Conservation (phyloP, 2,888 invertebrate genomes). For the Drosophila conformis region DNA sequence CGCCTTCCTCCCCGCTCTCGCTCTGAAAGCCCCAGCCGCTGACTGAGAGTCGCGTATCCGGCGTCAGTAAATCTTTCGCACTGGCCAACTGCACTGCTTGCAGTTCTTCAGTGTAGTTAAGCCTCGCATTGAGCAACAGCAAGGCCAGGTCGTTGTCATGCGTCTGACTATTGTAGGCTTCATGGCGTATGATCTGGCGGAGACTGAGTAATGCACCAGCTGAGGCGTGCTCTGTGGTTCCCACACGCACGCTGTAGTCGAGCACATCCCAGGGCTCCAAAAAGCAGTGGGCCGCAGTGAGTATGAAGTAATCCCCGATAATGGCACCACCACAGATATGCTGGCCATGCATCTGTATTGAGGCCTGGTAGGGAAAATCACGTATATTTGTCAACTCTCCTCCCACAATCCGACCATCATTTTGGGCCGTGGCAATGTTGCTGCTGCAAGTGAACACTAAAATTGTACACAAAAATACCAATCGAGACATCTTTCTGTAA, state of each 20-base stretch:
- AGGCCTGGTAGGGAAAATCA: constrained; percentile 71
- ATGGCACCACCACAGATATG: constrained; percentile 80
- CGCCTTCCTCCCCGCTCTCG: constrained; percentile 58
- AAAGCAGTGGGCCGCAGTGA: constrained; percentile 81
- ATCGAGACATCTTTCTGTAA: constrained; percentile 23
- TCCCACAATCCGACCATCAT: constrained; percentile 75
- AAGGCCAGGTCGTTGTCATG: constrained; percentile 79
- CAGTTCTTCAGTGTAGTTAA: constrained; percentile 62
- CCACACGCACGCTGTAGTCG: constrained; percentile 72
- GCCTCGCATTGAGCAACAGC: constrained; percentile 65
- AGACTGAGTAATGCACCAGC: constrained; percentile 74
- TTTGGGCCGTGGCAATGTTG: constrained; percentile 25
- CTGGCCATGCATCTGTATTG: constrained; percentile 58
- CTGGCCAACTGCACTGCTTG: constrained; percentile 68
- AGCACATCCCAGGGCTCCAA: constrained; percentile 50
- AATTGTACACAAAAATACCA: constrained; percentile 5
- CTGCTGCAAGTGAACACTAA: constrained; percentile 13
- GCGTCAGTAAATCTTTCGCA: constrained; percentile 40
- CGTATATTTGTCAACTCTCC: constrained; percentile 61
- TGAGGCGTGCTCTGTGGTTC: constrained; percentile 62
- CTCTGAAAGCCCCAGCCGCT: constrained; percentile 80
- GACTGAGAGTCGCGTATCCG: constrained; percentile 58
- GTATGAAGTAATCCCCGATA: constrained; percentile 56
- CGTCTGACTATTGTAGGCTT: constrained; percentile 61
- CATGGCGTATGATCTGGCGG: constrained; percentile 68